These are phyloP conservation scores for Aleiodes leptofemur DNA, from an alignment of 2,888 invertebrate genomes.

Conservation along the genomic window DNA sequence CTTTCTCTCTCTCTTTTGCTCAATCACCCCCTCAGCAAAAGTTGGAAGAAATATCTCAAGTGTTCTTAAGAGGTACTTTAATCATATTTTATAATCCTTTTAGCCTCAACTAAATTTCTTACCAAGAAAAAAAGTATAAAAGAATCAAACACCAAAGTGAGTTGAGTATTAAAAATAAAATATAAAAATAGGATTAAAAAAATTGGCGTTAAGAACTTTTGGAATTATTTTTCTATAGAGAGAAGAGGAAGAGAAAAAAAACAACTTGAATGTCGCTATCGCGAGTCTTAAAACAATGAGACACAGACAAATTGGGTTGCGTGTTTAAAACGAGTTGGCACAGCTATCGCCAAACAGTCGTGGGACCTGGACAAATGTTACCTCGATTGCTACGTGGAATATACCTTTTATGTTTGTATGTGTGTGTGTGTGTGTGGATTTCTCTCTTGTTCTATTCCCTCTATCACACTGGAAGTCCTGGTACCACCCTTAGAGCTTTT, in stretches of 20 bases:
- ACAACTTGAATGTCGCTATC: conserved; percentile 41
- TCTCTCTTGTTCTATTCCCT: conserved; percentile 43
- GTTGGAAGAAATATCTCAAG: conserved; percentile 22
- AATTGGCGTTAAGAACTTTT: conserved; percentile 2
- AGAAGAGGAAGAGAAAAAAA: neutral
- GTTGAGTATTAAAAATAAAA: neutral
- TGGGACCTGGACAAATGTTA: conserved; percentile 72
- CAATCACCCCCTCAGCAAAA: no score
- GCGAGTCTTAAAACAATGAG: conserved; percentile 70
- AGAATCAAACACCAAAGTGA: neutral
- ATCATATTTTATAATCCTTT: conserved; percentile 7
- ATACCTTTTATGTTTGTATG: conserved; percentile 40
- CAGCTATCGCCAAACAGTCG: conserved; percentile 75
- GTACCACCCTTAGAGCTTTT: conserved; percentile 47
- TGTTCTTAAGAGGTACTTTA: neutral
- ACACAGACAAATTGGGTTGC: conserved; percentile 75
- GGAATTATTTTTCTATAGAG: neutral
- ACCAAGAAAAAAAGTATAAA: no score
- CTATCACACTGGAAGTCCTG: conserved; percentile 39
- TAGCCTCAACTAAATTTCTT: neutral
- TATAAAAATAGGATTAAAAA: neutral
- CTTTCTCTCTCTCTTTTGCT: neutral
- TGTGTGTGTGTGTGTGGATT: conserved; percentile 38
- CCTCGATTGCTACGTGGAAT: conserved; percentile 55
- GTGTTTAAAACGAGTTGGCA: conserved; percentile 75